Base-by-base conservation (phyloP, 2,113 vertebrate genomes). In the Corythaixoides concolor region DNA sequence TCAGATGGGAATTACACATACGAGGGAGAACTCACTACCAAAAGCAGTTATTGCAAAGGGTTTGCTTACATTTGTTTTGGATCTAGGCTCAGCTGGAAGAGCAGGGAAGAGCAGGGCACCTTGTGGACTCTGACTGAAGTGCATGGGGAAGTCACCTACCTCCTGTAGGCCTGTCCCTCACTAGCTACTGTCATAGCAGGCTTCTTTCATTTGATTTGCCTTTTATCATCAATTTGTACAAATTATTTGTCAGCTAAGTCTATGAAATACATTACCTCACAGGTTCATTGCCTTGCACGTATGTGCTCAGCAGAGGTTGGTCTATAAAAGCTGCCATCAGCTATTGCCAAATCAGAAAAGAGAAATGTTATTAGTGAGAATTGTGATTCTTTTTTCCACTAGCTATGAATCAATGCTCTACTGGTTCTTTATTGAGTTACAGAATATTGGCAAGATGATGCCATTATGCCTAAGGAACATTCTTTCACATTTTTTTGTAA, bases 341-440 rank as follows among this genome's bases (percentile, higher is more conserved):
- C 92, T 92, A 53, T 24, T 85, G 59, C 79, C 81, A 91, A 85
- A 72, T 73, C 59, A 90, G 59, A n/a, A 81, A 69, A 6, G 17
- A 93, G 62, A 94, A 97, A 93, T 89, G 32, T 32, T 95, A 37
- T 95, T 88, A 93, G 58, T 26, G 43, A 79, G 85, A 95, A 84
- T 5, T 82, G 67, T 12, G 8, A 72, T 66, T 70, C 43, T 49
- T 49, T 88, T 70, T 47, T 53, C 90, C 83, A 82, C 69, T 64
- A 55, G 75, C 50, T 39, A 93, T 83, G 58, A 95, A 67, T 55
- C 35, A 80, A 47, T 39, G 30, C 21, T 64, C 21, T 87, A 41
- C 47, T 55, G 24, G 30, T 83, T 91, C 50, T 92, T 96, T 94
- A 93, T 86, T 93, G 69, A 92, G 64, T 85, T 95, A 74, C 28